Percentiles rank a stretch among this genome's conserved stretches.
Evolutionary conservation across 2,888 invertebrate genomes (phyloP).

Genomic region (Dynastes tityus): DNA sequence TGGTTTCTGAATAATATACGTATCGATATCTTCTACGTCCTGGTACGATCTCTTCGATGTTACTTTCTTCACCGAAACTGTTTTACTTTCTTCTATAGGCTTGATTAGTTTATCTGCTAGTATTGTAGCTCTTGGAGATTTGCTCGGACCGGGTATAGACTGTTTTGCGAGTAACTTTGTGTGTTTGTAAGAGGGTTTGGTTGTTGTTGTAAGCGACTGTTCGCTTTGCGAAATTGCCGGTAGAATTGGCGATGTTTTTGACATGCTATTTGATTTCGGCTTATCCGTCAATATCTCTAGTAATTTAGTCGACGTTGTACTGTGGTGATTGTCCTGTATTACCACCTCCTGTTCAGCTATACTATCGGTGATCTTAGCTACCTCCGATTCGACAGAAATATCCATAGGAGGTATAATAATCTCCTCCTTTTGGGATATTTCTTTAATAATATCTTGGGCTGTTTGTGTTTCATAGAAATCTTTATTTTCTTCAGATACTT

Average conservation of each 20-base stretch:
- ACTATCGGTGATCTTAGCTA: constrained; percentile 59
- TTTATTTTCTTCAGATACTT: background rate
- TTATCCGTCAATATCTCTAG: constrained; percentile 74
- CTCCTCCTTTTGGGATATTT: constrained; percentile 33
- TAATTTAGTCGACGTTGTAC: constrained; percentile 73
- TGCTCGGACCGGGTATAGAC: constrained; percentile 47
- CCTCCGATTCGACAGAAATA: constrained; percentile 61
- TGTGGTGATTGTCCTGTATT: constrained; percentile 64
- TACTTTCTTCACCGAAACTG: constrained; percentile 63
- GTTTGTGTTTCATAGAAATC: background rate
- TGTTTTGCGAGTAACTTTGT: constrained; percentile 56
- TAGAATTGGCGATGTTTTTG: constrained; percentile 32
- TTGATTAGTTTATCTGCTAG: constrained; percentile 68
- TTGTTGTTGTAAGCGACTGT: background rate
- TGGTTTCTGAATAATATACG: constrained; percentile 67
- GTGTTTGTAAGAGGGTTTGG: constrained; percentile 44
- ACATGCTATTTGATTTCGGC: constrained; percentile 62
- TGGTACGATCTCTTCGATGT: constrained; percentile 62
- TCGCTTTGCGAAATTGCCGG: constrained; percentile 7
- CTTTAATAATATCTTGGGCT: constrained; percentile 9
- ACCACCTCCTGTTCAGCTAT: constrained; percentile 49
- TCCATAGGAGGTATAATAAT: constrained; percentile 33
- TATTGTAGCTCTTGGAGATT: constrained; percentile 64
- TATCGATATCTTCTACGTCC: constrained; percentile 68
- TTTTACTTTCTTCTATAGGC: constrained; percentile 59